These are phyloP conservation scores for Chelonia mydas DNA, from an alignment of 2,797 vertebrate genomes.

Conservation along the genomic window DNA sequence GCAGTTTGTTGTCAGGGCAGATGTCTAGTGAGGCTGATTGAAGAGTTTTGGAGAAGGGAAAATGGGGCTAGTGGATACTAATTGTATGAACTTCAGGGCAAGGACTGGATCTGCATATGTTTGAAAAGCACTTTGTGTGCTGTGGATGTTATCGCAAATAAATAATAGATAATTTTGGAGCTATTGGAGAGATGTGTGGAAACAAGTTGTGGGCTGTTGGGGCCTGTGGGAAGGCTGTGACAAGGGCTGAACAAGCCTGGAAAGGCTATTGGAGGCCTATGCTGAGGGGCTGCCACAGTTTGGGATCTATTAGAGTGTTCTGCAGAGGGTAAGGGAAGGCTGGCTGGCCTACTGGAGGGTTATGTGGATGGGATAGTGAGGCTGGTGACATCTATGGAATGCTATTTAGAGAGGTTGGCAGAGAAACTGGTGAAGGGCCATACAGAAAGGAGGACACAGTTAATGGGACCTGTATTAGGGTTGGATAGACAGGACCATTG, in stretches of 20 bases:
- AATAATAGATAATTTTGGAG: not conserved
- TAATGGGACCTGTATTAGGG: not conserved
- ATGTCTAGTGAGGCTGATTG: not conserved
- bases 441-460: not conserved
- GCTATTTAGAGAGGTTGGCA: not conserved
- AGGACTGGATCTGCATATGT: not conserved
- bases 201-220: too few relatives aligned
- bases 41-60: not conserved
- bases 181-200: too few relatives aligned
- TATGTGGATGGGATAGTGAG: not conserved
- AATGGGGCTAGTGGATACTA: not conserved
- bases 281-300: not conserved
- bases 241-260: not conserved
- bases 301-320: not conserved
- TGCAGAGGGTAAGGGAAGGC: not conserved
- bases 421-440: not conserved
- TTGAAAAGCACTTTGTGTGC: not conserved
- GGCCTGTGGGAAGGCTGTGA: too few relatives aligned
- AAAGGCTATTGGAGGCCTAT: not conserved
- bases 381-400: not conserved
- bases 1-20: not conserved
- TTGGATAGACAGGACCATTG: not conserved
- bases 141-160: not conserved
- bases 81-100: not conserved
- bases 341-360: not conserved